Evolutionary conservation across 2,888 invertebrate genomes (phyloP).

Genomic region (Orthosia cruda): DNA sequence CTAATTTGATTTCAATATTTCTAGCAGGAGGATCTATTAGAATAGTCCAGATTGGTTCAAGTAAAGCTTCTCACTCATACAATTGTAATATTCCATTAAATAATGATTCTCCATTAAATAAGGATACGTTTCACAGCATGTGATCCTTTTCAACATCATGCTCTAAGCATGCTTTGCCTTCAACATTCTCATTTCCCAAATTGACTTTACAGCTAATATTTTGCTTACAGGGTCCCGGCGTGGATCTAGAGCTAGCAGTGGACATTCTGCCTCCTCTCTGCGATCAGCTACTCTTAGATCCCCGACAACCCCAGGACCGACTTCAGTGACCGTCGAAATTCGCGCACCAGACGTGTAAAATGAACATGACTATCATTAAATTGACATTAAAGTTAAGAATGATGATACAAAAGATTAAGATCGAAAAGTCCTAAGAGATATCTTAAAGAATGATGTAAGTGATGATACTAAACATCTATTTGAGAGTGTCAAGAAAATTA

Average conservation of each 20-base stretch:
- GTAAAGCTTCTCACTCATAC: constrained; percentile 49
- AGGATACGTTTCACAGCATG: constrained; percentile 58
- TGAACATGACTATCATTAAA: constrained; percentile 34
- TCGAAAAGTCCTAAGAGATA: constrained; percentile 34
- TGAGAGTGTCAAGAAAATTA: constrained; percentile 49
- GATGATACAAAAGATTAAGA: constrained; percentile 35
- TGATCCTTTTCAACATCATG: constrained; percentile 50
- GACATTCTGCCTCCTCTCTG: constrained; percentile 94
- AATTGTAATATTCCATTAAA: constrained; percentile 32
- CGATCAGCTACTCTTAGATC: constrained; percentile 92
- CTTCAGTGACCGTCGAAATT: constrained; percentile 95
- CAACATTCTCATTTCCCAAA: background rate
- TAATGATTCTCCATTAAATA: constrained; percentile 33
- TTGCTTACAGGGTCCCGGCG: constrained; percentile 91
- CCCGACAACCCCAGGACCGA: constrained; percentile 86
- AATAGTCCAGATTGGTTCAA: constrained; percentile 27
- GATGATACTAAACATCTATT: constrained; percentile 45
- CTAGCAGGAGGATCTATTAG: constrained; percentile 36
- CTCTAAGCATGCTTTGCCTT: constrained; percentile 69
- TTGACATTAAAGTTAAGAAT: constrained; percentile 30
- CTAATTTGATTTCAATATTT: background rate
- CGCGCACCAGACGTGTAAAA: constrained; percentile 93
- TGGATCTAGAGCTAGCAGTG: constrained; percentile 95
- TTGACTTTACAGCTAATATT: constrained; percentile 22
- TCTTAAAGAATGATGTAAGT: constrained; percentile 61